A percentile compares a stretch with the other conserved stretches of the same genome.
phyloP scores from a whole-genome alignment of 2,113 vertebrate genomes.

The Genyomyrus donnyi region DNA sequence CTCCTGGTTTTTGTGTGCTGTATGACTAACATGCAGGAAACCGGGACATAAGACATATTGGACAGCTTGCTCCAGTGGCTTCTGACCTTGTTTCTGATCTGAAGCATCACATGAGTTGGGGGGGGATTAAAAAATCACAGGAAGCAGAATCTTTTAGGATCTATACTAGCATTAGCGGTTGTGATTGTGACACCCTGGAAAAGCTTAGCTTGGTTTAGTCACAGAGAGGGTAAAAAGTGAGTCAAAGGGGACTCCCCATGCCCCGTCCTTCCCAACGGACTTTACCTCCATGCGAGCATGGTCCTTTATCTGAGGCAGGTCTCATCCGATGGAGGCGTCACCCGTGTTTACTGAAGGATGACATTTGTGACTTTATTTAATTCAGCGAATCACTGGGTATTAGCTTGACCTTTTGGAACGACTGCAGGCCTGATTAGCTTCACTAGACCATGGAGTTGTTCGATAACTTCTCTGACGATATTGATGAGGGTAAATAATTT shows the following conservation, averaged over 20 bases:
- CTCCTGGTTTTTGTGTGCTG: not conserved
- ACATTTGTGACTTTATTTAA: slow-evolving; percentile 11
- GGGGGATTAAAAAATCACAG: not conserved
- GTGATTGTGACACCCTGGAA: not conserved
- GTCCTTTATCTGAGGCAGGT: not conserved
- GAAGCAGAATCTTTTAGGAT: not conserved
- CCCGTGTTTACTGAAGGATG: not conserved
- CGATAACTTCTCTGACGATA: not conserved
- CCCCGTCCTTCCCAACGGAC: not conserved
- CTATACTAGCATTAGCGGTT: not conserved
- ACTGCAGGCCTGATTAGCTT: not conserved
- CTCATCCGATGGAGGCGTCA: not conserved
- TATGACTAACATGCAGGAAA: not conserved
- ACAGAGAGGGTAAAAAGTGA: not conserved
- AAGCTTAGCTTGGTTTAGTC: not conserved
- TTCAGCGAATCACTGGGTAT: slow-evolving; percentile 3
- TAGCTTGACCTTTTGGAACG: not conserved
- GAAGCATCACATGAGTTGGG: not conserved
- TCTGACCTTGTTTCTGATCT: not conserved
- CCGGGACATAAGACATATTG: not conserved
- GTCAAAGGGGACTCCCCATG: not conserved
- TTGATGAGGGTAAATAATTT: not conserved
- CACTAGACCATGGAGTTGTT: not conserved
- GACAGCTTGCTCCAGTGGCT: not conserved
- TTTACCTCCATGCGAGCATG: not conserved